Evolutionary conservation across 2,797 vertebrate species (phyloP).

Genomic region (Pachyuromys duprasi): DNA sequence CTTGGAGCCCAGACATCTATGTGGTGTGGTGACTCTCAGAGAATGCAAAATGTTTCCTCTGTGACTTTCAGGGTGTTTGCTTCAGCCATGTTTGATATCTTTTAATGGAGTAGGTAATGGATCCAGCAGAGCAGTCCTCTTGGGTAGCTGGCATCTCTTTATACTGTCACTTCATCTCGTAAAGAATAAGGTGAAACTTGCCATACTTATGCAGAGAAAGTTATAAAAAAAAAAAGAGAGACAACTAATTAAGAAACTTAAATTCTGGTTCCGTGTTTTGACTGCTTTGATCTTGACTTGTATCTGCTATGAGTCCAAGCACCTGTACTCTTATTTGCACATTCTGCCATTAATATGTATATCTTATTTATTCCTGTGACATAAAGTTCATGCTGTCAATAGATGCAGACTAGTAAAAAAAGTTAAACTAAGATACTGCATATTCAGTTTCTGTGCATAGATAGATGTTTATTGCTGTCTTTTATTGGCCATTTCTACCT

Average conservation of each 20-base stretch:
- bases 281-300: slow-evolving; percentile 24
- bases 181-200: neutral
- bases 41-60: neutral
- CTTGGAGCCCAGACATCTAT: neutral
- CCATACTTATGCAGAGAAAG: neutral
- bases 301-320: neutral
- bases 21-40: neutral
- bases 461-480: slow-evolving; percentile 12
- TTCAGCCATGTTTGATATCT: neutral
- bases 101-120: neutral
- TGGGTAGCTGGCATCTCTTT: neutral
- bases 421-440: neutral
- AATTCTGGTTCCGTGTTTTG: slow-evolving; percentile 60
- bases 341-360: slow-evolving; percentile 36
- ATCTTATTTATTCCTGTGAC: slow-evolving; percentile 48
- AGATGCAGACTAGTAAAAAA: neutral
- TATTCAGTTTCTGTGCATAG: neutral
- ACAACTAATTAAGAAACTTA: slow-evolving; percentile 47
- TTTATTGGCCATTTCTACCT: neutral
- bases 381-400: slow-evolving; percentile 22
- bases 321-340: slow-evolving; percentile 27
- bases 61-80: neutral
- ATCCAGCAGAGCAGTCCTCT: neutral
- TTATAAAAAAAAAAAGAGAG: slow-evolving; percentile 19
- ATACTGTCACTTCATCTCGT: neutral